These are phyloP conservation scores for Pelodytes ibericus DNA, from an alignment of 2,797 vertebrate genomes.

Conservation along the genomic window DNA sequence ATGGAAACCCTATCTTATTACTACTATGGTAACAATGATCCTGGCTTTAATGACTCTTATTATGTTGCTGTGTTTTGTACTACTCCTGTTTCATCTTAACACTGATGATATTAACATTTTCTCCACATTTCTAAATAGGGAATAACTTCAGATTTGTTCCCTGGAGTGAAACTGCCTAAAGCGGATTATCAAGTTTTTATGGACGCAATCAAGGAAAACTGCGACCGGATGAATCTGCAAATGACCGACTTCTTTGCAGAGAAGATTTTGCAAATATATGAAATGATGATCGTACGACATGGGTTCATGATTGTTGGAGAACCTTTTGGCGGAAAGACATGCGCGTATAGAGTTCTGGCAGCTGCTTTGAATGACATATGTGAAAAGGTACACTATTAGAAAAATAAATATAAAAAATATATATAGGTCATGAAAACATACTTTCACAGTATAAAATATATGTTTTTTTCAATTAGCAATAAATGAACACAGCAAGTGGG, in stretches of 20 bases:
- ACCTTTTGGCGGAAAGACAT: slow-evolving; percentile 88
- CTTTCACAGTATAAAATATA: too few species aligned
- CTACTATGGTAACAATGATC: too few species aligned
- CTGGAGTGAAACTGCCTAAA: slow-evolving; percentile 84
- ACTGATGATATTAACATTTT: too few species aligned
- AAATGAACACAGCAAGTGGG: too few species aligned
- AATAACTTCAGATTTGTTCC: slow-evolving; percentile 91
- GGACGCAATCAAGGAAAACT: slow-evolving; percentile 81
- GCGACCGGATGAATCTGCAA: slow-evolving; percentile 84
- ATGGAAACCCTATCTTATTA: too few species aligned
- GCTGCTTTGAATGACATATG: slow-evolving; percentile 79
- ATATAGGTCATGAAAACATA: too few species aligned
- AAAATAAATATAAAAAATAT: too few species aligned
- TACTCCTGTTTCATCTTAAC: too few species aligned
- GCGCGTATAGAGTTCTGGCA: slow-evolving; percentile 83
- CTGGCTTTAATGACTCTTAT: too few species aligned
- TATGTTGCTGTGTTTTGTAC: too few species aligned
- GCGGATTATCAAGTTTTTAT: slow-evolving; percentile 81
- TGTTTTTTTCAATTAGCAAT: too few species aligned
- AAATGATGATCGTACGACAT: slow-evolving; percentile 93
- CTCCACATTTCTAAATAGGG: slow-evolving; percentile 69
- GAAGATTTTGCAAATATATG: slow-evolving; percentile 90
- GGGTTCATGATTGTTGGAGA: slow-evolving; percentile 94
- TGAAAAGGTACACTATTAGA: slow-evolving; percentile 73
- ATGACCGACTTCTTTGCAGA: slow-evolving; percentile 80